These are phyloP conservation scores for Atherinosoma microstoma DNA, from an alignment of 2,797 vertebrate genomes.

Conservation along the genomic window DNA sequence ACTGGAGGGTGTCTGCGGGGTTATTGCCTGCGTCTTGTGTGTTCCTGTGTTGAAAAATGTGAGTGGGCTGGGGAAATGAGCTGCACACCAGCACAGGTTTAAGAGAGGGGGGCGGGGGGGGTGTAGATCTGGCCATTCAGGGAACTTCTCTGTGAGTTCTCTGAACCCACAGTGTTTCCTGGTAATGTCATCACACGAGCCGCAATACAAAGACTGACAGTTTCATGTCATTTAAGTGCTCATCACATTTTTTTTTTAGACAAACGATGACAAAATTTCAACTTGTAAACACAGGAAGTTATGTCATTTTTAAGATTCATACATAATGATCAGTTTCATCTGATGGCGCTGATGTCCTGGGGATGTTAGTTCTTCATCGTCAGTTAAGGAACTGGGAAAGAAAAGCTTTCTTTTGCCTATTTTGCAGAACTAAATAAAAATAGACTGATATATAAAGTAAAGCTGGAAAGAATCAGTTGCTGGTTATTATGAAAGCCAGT, in stretches of 20 bases:
- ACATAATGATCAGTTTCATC: not conserved
- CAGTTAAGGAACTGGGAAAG: not conserved
- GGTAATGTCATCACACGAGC: slow-evolving; percentile 73
- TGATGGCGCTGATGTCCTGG: not conserved
- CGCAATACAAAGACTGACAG: slow-evolving; percentile 41
- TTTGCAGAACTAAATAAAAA: not conserved
- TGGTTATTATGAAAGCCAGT: slow-evolving; percentile 55
- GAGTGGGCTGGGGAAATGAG: slow-evolving; percentile 40
- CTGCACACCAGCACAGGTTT: slow-evolving; percentile 32
- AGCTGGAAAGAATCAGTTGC: slow-evolving; percentile 13
- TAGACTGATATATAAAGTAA: not conserved
- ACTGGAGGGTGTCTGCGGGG: not conserved
- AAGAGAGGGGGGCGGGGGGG: slow-evolving; percentile 71
- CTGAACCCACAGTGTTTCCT: slow-evolving; percentile 80
- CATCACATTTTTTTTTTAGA: slow-evolving; percentile 1
- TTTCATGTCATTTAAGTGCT: slow-evolving; percentile 2
- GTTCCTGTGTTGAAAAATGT: slow-evolving; percentile 11
- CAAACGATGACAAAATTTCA: not conserved
- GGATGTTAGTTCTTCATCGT: not conserved
- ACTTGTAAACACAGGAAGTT: not conserved
- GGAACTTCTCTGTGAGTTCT: slow-evolving; percentile 82
- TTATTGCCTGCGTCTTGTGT: not conserved
- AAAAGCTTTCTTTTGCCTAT: not conserved
- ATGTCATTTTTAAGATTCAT: not conserved
- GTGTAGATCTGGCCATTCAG: slow-evolving; percentile 83